These are phyloP conservation scores for Athripsodes cinereus DNA, from an alignment of 2,888 invertebrate genomes.

Conservation along the genomic window DNA sequence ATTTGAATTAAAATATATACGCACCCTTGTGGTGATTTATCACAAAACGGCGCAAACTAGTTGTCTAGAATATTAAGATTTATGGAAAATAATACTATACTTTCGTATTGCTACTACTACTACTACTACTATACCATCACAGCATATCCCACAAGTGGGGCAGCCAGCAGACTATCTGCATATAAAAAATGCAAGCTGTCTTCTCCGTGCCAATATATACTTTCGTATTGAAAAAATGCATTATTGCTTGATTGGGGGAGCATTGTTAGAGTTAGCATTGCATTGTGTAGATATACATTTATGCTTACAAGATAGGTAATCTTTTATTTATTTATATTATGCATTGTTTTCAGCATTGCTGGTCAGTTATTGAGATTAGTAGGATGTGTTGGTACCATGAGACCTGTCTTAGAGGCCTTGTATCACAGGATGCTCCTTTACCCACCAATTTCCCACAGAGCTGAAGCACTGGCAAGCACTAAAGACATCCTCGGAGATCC, in stretches of 20 bases:
- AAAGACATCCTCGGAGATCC: slow-evolving; percentile 76
- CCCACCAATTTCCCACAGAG: slow-evolving; percentile 77
- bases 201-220: too few species aligned
- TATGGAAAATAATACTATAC: too few species aligned
- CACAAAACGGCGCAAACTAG: too few species aligned
- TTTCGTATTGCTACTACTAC: too few species aligned
- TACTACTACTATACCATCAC: too few species aligned
- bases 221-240: neutral
- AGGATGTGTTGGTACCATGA: slow-evolving; percentile 77
- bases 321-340: neutral
- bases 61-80: too few species aligned
- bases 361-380: slow-evolving; percentile 83
- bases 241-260: neutral
- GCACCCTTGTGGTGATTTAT: too few species aligned
- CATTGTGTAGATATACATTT: neutral
- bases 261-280: neutral
- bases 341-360: slow-evolving; percentile 63
- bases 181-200: too few species aligned
- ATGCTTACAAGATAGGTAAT: neutral
- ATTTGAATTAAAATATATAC: too few species aligned
- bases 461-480: slow-evolving; percentile 78
- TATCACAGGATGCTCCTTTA: slow-evolving; percentile 90
- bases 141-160: too few species aligned
- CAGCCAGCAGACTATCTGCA: too few species aligned
- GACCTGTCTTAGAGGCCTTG: slow-evolving; percentile 87